phyloP scores from a whole-genome alignment of 2,797 vertebrate genomes.

The Gambusia yucatana region DNA sequence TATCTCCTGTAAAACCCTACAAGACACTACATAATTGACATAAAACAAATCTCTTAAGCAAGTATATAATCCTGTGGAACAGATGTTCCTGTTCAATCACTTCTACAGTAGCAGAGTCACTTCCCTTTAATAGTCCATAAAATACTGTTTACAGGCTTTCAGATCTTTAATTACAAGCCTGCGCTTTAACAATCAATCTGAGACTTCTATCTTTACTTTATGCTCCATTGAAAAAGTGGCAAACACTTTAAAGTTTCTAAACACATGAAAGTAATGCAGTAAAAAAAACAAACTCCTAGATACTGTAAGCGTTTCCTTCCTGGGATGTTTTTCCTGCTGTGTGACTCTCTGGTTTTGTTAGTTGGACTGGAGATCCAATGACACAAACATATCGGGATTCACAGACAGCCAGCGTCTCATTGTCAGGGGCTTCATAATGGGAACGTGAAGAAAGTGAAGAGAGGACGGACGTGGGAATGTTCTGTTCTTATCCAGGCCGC shows the following conservation, averaged over 20 bases:
- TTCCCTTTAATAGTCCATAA: background rate
- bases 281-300: background rate
- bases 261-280: background rate
- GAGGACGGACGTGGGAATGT: conserved; percentile 45
- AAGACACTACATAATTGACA: background rate
- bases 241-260: conserved; percentile 2
- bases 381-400: conserved; percentile 51
- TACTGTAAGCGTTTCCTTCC: background rate
- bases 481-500: conserved; percentile 50
- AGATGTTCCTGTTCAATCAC: background rate
- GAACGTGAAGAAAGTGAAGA: conserved; percentile 46
- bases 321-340: conserved; percentile 20
- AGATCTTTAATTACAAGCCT: background rate
- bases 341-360: conserved; percentile 33
- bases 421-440: conserved; percentile 59
- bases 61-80: background rate
- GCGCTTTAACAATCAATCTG: conserved; percentile 1
- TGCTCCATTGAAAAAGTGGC: background rate
- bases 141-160: background rate
- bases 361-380: conserved; percentile 19
- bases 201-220: background rate
- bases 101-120: background rate
- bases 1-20: background rate
- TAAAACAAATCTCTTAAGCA: background rate
- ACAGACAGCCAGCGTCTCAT: conserved; percentile 62